phyloP scores from a whole-genome alignment of 1,140 invertebrate species.

The Diploscapter pachys region DNA sequence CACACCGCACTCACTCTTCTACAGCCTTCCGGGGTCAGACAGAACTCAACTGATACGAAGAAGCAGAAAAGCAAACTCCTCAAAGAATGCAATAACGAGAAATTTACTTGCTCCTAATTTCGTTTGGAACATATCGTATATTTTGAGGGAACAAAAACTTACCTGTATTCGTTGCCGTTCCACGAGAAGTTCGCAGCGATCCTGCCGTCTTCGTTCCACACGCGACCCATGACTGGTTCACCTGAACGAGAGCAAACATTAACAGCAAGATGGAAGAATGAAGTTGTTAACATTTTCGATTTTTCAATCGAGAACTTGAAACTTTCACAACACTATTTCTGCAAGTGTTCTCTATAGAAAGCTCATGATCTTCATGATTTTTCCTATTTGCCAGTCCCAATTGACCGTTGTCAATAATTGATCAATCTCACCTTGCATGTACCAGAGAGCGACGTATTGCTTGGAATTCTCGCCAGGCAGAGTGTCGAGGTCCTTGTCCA shows the following conservation, averaged over 20 bases:
- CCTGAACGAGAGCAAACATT: not conserved
- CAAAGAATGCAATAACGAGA: no score
- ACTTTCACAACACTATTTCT: no score
- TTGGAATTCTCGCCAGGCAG: constrained; percentile 40
- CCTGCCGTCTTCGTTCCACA: constrained; percentile 50
- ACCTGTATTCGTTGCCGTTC: constrained; percentile 30
- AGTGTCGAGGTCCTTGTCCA: constrained; percentile 38
- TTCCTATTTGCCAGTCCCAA: no score
- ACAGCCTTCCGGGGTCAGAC: no score
- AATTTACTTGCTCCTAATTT: constrained; percentile 41
- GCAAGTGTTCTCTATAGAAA: no score
- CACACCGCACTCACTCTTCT: no score
- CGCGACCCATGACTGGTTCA: constrained; percentile 46
- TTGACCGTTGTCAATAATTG: not conserved
- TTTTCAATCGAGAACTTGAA: no score
- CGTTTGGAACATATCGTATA: not conserved
- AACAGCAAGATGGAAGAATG: not conserved
- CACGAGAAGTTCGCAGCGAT: constrained; percentile 36
- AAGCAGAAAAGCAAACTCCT: not conserved
- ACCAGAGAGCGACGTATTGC: constrained; percentile 51
- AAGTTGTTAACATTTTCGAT: no score
- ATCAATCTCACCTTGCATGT: constrained; percentile 37
- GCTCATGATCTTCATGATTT: no score
- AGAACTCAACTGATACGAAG: not conserved
- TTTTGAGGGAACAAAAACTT: no score